Conservation (phyloP, 2,888 invertebrate species). For the Drosophila tanythrix region DNA sequence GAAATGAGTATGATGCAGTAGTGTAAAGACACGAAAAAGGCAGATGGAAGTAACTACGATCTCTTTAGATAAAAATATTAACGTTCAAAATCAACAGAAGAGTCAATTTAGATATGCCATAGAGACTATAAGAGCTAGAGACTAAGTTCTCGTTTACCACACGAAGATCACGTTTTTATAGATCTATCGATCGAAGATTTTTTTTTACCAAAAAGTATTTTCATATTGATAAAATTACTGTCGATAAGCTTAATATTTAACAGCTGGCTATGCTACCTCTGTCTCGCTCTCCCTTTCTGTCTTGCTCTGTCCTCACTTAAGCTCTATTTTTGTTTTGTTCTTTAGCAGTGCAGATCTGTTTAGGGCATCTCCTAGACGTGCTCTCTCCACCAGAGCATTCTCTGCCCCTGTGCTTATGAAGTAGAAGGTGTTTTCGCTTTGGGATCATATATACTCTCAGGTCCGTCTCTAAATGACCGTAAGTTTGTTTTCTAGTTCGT, state of each 20-base stretch:
- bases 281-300: background rate
- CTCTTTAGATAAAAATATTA: background rate
- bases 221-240: background rate
- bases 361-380: background rate
- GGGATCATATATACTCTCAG: background rate
- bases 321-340: background rate
- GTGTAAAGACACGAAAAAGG: background rate
- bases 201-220: background rate
- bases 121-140: background rate
- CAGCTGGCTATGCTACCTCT: background rate
- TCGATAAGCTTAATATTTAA: background rate
- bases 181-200: background rate
- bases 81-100: background rate
- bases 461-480: background rate
- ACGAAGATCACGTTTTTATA: background rate
- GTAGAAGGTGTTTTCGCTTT: background rate
- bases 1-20: too few species aligned
- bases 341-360: constrained; percentile 3
- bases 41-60: background rate
- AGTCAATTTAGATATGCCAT: background rate
- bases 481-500: background rate
- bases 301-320: background rate
- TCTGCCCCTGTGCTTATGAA: background rate
- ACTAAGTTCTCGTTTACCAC: background rate
- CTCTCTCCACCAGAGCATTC: background rate